Evolutionary conservation across 2,113 vertebrate species (phyloP).

Genomic region (Myotis yumanensis): DNA sequence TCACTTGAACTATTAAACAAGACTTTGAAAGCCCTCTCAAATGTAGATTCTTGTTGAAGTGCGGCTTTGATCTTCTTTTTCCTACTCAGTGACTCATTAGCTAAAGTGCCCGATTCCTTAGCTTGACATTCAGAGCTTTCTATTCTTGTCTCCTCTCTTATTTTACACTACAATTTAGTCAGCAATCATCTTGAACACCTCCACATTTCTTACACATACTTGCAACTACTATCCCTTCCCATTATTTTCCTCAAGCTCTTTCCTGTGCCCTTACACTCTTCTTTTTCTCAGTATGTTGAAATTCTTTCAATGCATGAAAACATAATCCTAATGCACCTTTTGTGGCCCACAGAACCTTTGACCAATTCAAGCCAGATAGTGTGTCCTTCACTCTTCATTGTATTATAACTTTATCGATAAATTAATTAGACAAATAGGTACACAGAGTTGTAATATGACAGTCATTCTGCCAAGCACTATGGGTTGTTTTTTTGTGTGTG

Average conservation of each 20-base stretch:
- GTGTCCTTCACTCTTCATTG: neutral
- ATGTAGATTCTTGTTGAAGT: neutral
- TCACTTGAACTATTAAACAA: neutral
- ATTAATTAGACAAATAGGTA: neutral
- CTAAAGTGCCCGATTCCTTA: neutral
- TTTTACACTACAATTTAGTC: neutral
- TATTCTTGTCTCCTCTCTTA: neutral
- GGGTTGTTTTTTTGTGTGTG: too few species aligned
- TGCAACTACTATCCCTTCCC: neutral
- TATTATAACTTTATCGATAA: neutral
- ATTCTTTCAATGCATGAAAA: neutral
- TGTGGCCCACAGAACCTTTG: neutral
- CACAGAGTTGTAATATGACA: neutral
- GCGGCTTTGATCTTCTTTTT: neutral
- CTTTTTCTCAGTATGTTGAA: neutral
- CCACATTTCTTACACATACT: neutral
- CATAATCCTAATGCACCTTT: neutral
- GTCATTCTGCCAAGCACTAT: fast-evolving
- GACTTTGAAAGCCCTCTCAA: neutral
- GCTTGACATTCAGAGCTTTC: neutral
- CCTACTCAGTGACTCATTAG: neutral
- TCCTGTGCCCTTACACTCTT: neutral
- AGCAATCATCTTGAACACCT: neutral
- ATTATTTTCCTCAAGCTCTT: neutral
- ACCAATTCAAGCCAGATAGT: neutral